phyloP scores from a whole-genome alignment of 2,888 invertebrate species.

The Phymatocera aterrima region DNA sequence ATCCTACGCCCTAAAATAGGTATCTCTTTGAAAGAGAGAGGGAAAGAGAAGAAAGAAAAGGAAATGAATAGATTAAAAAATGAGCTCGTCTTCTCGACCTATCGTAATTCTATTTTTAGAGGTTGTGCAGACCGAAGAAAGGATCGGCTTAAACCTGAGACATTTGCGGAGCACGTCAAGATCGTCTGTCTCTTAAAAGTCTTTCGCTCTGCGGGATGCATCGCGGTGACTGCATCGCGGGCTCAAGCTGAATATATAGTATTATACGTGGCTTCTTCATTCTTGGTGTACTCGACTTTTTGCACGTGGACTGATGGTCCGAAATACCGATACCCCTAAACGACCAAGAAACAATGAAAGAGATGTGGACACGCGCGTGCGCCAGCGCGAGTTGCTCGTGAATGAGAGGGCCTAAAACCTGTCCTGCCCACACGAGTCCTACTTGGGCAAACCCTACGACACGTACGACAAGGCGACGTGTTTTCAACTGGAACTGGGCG shows the following conservation, averaged over 20 bases:
- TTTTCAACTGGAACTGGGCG: constrained; percentile 55
- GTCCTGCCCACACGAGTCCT: constrained; percentile 65
- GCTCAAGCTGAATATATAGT: background rate
- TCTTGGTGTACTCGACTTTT: constrained; percentile 63
- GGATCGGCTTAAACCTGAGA: constrained; percentile 14
- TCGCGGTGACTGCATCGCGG: background rate
- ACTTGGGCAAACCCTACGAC: constrained; percentile 55
- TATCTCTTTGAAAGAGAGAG: too few relatives aligned
- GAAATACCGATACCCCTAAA: constrained; percentile 64
- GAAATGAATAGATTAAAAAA: background rate
- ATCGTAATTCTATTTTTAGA: constrained; percentile 33
- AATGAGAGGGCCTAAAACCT: constrained; percentile 66
- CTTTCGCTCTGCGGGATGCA: background rate
- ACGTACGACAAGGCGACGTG: constrained; percentile 53
- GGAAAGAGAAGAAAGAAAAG: background rate
- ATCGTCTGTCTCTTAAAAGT: constrained; percentile 8
- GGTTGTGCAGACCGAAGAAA: background rate
- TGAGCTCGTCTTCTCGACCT: background rate
- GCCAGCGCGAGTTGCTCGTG: constrained; percentile 61
- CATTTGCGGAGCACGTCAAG: constrained; percentile 13
- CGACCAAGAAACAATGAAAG: constrained; percentile 68
- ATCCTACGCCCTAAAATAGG: too few relatives aligned
- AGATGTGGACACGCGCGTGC: constrained; percentile 49
- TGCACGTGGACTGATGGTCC: constrained; percentile 55
- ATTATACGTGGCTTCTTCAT: constrained; percentile 43